phyloP scores from a whole-genome alignment of 2,797 vertebrate genomes.

The Mormyrus proboscirostris region DNA sequence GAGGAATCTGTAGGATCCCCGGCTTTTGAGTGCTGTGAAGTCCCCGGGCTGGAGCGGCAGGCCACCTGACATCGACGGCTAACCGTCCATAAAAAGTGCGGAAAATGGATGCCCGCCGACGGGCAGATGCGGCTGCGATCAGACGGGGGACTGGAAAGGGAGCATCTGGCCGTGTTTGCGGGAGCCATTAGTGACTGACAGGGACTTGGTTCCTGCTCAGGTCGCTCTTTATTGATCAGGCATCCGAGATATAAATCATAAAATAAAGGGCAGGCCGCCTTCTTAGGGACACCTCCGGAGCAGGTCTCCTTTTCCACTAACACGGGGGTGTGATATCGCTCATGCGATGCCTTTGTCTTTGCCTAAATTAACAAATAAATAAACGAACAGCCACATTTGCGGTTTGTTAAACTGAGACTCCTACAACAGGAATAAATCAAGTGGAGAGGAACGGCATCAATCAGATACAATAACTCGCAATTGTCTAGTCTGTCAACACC shows the following conservation, averaged over 20 bases:
- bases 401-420: conserved; percentile 1
- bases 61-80: conserved; percentile 10
- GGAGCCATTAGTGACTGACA: conserved; percentile 8
- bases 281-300: neutral
- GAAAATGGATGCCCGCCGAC: conserved; percentile 10
- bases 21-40: neutral
- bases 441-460: neutral
- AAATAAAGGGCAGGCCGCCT: neutral
- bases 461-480: neutral
- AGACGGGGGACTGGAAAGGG: neutral
- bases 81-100: conserved; percentile 11
- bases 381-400: neutral
- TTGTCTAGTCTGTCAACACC: neutral
- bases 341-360: neutral
- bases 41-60: neutral
- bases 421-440: neutral
- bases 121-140: neutral
- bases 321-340: neutral
- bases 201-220: neutral
- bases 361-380: neutral
- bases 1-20: neutral
- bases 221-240: conserved; percentile 14
- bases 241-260: conserved; percentile 1
- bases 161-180: neutral
- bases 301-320: neutral